Base-by-base conservation (phyloP, 2,888 invertebrate species). In the Herminia tarsipennalis region DNA sequence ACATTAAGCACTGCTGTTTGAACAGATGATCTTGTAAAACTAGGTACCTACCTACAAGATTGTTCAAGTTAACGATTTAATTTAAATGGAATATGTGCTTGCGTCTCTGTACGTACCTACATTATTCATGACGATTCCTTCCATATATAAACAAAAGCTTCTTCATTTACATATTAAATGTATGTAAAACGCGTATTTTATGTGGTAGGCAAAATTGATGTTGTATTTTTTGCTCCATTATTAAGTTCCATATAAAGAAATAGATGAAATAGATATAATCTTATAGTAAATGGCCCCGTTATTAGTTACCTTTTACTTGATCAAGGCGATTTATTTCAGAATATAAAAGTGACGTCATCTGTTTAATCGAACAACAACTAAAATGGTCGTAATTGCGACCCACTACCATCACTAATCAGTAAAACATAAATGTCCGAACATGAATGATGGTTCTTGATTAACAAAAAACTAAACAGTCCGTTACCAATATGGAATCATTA, bases 281-380 rank as follows among this genome's bases (percentile, higher is more conserved):
- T 9, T 12, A 21, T 5, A 21, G 34, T n/a, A n/a, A n/a, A n/a
- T n/a, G n/a, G n/a, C n/a, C 6, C n/a, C n/a, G 5, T 33, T 33
- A 33, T 12, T 13, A 12, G 34, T 16, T 14, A 9, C 47, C 59
- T 62, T 62, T 66, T 63, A 66, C 56, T 79, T 73, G 76, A 84
- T 78, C 83, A 86, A 87, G 84, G 83, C 67, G 59, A 81, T 67
- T 73, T 79, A 73, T 79, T 80, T 79, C 73, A 67, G 73, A 76
- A 70, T 70, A n/a, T 75, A 72, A 75, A 69, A 58, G 42, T 87
- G 78, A 87, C 84, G 87, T 86, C 82, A 87, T 55, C 48, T 41
- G 40, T 60, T 66, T 70, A 66, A 75, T 70, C 65, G 69, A 78
- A 77, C 69, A 65, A 66, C 57, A 66, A 72, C 77, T 73, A 76